These are phyloP conservation scores for Anneissia japonica DNA, from an alignment of 35 echinoderm and acorn worm species.

Conservation along the genomic window DNA sequence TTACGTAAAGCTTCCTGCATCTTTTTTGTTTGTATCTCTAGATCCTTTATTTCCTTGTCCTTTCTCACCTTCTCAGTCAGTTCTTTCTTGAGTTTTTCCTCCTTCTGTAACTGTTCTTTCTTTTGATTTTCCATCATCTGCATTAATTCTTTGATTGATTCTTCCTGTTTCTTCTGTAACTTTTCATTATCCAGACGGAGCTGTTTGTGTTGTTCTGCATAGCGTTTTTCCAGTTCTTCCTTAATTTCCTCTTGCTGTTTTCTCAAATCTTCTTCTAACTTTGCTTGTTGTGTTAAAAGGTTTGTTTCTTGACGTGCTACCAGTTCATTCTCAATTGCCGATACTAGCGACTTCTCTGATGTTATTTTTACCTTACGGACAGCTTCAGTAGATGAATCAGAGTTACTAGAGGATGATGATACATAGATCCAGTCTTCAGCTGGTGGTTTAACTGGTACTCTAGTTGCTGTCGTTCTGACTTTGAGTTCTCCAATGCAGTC, in stretches of 20 bases:
- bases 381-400: not conserved
- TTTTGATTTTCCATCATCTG: constrained; percentile 23
- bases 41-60: not conserved
- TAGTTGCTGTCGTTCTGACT: not conserved
- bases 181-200: not conserved
- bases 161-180: constrained; percentile 7
- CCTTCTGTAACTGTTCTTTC: constrained; percentile 3
- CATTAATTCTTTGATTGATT: not conserved
- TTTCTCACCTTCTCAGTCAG: constrained; percentile 2
- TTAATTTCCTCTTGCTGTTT: constrained; percentile 9
- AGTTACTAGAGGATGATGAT: not conserved
- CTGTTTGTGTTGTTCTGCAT: not conserved
- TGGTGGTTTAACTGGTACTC: not conserved
- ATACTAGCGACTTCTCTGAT: not conserved
- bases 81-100: not conserved
- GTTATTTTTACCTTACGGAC: not conserved
- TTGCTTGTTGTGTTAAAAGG: not conserved
- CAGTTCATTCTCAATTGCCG: not conserved
- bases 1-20: not conserved
- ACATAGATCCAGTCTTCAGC: not conserved
- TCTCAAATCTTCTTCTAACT: not conserved
- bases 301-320: not conserved
- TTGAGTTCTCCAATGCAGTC: not conserved
- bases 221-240: not conserved
- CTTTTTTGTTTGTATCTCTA: not conserved